A percentile compares a stretch with the other conserved stretches of the same genome.
phyloP scores from a whole-genome alignment of 2,113 vertebrate species.

The Muscicapa adusta region DNA sequence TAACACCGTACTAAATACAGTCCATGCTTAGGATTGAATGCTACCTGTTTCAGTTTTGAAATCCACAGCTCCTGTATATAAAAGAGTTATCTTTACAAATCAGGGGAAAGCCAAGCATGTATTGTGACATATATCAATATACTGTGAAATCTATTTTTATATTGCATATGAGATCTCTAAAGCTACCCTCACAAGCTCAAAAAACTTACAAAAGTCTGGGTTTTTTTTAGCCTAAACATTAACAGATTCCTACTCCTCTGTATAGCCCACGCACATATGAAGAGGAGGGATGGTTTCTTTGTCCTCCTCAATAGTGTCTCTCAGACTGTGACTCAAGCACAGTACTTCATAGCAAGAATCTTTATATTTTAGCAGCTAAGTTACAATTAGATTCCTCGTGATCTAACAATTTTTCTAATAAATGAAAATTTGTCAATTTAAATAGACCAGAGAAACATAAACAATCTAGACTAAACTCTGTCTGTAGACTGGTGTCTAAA shows the following conservation, averaged over 20 bases:
- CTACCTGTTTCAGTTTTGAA: not conserved
- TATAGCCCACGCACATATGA: rapidly evolving
- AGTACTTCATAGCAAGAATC: not conserved
- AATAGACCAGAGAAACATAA: not conserved
- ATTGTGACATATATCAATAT: not conserved
- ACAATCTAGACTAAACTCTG: not conserved
- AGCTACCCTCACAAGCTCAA: not conserved
- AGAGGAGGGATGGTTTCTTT: not conserved
- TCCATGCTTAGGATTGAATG: not conserved
- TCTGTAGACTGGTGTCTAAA: not conserved
- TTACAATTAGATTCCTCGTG: not conserved
- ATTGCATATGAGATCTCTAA: not conserved
- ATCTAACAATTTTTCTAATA: not conserved
- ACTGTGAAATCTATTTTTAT: not conserved
- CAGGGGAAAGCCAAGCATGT: not conserved
- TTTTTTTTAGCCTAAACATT: not conserved
- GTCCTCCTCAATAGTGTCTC: not conserved
- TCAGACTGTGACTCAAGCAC: not conserved
- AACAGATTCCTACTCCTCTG: not conserved
- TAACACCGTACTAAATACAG: rapidly evolving
- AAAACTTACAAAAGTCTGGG: not conserved
- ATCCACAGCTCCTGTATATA: not conserved
- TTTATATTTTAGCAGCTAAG: not conserved
- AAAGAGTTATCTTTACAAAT: not conserved
- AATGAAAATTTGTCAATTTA: not conserved